Percentiles rank a stretch among this genome's conserved stretches.
Evolutionary conservation across 1,140 invertebrate species (phyloP).

Genomic region (Musca vetustissima): DNA sequence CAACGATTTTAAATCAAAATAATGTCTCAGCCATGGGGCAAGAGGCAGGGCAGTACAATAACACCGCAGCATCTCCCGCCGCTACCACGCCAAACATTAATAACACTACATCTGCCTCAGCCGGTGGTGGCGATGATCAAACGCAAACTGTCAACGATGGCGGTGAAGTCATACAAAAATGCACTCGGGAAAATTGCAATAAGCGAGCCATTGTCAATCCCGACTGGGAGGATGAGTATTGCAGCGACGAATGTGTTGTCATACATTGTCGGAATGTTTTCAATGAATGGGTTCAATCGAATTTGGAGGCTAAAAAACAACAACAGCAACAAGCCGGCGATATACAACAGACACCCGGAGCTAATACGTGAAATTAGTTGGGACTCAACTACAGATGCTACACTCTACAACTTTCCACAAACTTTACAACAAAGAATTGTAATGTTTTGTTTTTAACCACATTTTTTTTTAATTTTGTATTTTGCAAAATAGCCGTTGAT

Average conservation of each 20-base stretch:
- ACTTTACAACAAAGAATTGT: not conserved
- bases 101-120: constrained; percentile 6
- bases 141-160: constrained; percentile 45
- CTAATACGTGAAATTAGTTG: not conserved
- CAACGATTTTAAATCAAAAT: not conserved
- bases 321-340: constrained; percentile 3
- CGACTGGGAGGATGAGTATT: constrained; percentile 97
- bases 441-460: not conserved
- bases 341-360: not conserved
- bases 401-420: not conserved
- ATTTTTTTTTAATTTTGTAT: constrained; percentile 18
- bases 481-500: too few relatives aligned
- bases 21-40: constrained; percentile 37
- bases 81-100: constrained; percentile 40
- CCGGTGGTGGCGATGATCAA: constrained; percentile 34
- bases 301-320: constrained; percentile 35
- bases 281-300: constrained; percentile 45
- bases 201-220: constrained; percentile 88
- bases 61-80: constrained; percentile 8
- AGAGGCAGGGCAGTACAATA: not conserved
- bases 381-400: not conserved
- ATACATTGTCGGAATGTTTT: constrained; percentile 79
- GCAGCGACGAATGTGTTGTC: constrained; percentile 96
- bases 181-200: constrained; percentile 86
- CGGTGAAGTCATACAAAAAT: constrained; percentile 61